Evolutionary conservation across 1,140 invertebrate genomes (phyloP), one percentile per base, ranked within the genome.

Genomic region (Mylabris phalerata): DNA sequence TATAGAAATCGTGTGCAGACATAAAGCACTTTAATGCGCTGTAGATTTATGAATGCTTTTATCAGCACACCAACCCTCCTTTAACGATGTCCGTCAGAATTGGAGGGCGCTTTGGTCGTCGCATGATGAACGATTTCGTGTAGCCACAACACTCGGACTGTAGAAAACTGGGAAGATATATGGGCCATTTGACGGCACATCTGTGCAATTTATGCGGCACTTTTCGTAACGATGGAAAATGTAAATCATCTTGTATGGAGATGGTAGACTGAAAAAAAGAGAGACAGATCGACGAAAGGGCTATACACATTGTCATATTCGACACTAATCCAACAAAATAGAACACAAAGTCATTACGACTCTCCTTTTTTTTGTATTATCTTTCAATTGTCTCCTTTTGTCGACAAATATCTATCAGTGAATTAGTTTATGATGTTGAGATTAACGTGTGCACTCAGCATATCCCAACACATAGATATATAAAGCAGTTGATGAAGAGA

Each of bases 41-140:
- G 45, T 57, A 67, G 67, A 68, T 68, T 68, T 68, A 68, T 67
- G 63, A 60, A 43, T 63, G 67, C 67, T 68, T 68, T 68, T 68
- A 68, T 68, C 65, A 65, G 65, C 59, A 62, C 51, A 50, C 63
- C 32, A 63, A 61, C 58, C 67, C 59, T 60, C 63, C 67, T 57
- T 63, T 68, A 68, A 68, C 67, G 63, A 68, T 63, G 67, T 66
- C 62, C 63, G 65, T 63, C 67, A 60, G 60, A 32, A 32, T 32
- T 59, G 49, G 50, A 61, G 61, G 58, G 58, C 55, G 60, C 55
- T 48, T 50, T 43, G 45, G 19, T 48, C 51, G 57, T 55, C 39
- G 32, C 54, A 66, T 66, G 62, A 63, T 63, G 52, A 55, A 66
- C 62, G 64, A 58, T 54, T 32, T 55, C 48, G 42, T 60, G 59